Conservation (phyloP, 2,113 vertebrate genomes). For the Apodemus speciosus region DNA sequence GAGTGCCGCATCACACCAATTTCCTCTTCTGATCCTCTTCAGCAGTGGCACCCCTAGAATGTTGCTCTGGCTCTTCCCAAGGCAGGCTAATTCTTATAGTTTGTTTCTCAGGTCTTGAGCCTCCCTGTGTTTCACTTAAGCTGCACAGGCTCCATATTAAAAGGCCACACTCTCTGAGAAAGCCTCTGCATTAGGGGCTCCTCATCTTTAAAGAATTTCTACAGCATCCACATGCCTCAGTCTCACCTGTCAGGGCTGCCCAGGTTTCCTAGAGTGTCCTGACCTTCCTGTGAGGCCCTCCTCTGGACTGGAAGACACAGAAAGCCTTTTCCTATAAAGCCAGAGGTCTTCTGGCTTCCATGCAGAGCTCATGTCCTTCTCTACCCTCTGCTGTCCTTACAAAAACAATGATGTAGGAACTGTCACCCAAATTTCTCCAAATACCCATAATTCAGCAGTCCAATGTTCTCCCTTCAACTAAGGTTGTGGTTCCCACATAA, state of each 20-base stretch:
- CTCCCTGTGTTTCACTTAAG: neutral
- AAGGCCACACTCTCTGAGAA: neutral
- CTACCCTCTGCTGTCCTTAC: neutral
- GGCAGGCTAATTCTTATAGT: neutral
- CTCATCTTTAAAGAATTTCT: neutral
- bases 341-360: neutral
- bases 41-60: neutral
- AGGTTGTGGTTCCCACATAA: neutral
- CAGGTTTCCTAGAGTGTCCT: neutral
- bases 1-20: neutral
- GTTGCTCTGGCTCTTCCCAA: neutral
- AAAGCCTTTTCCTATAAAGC: neutral
- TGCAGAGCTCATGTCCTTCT: neutral
- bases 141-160: neutral
- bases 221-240: too few relatives aligned
- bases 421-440: neutral
- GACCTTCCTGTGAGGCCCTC: rapidly evolving
- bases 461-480: neutral
- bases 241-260: neutral
- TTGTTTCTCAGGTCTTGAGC: neutral
- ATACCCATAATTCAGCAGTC: neutral
- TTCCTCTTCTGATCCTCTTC: neutral
- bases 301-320: neutral
- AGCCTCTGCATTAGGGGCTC: neutral
- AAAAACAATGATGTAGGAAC: neutral